Conservation (phyloP, 2,113 vertebrate species). For the Sapayoa aenigma region DNA sequence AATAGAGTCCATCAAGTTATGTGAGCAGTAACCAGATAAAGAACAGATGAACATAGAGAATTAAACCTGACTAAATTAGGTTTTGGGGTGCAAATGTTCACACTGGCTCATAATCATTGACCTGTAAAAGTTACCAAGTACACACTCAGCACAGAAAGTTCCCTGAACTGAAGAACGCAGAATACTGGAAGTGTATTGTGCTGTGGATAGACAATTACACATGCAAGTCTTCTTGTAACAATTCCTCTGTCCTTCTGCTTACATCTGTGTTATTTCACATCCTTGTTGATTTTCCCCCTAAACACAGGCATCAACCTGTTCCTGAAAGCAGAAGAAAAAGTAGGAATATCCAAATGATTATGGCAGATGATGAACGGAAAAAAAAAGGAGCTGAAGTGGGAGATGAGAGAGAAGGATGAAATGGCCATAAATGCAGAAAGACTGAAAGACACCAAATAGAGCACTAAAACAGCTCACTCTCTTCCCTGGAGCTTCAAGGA, state of each 20-base stretch:
- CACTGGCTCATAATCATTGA: background rate
- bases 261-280: background rate
- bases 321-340: background rate
- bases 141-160: background rate
- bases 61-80: background rate
- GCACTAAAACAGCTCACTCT: background rate
- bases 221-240: background rate
- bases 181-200: background rate
- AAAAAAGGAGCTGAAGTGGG: background rate
- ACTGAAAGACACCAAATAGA: background rate
- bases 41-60: background rate
- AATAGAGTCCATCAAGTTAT: background rate
- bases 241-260: background rate
- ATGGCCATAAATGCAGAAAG: background rate
- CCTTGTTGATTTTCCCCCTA: background rate
- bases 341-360: background rate
- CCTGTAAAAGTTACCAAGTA: background rate
- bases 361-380: background rate
- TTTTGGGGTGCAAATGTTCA: rapidly evolving
- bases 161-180: background rate
- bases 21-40: background rate
- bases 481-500: background rate
- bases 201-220: background rate
- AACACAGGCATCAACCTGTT: background rate
- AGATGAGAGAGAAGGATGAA: background rate